These are phyloP conservation scores for Melipona bicolor DNA, from an alignment of 2,888 invertebrate species.

Conservation along the genomic window DNA sequence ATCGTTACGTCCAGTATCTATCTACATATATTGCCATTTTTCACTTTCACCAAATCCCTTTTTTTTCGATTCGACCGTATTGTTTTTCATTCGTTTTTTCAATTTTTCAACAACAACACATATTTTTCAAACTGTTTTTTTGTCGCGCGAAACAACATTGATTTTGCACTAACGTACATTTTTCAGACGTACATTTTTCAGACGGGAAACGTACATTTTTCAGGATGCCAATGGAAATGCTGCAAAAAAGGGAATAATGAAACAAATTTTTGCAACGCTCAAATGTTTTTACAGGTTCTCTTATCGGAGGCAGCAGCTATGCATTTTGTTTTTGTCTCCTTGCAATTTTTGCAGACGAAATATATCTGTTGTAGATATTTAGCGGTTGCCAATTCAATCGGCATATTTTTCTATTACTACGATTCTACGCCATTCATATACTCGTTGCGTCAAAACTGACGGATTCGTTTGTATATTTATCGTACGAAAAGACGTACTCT, in stretches of 20 bases:
- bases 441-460: background rate
- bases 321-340: slow-evolving; percentile 6
- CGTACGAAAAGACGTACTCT: background rate
- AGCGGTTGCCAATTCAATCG: too few species aligned
- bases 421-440: background rate
- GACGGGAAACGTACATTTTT: slow-evolving; percentile 22
- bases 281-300: slow-evolving; percentile 51
- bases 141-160: background rate
- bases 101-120: background rate
- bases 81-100: too few species aligned
- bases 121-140: slow-evolving; percentile 10
- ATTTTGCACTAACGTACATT: slow-evolving; percentile 16
- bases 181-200: slow-evolving; percentile 46
- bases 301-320: background rate
- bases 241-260: background rate
- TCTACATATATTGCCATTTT: too few species aligned
- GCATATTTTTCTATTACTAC: background rate
- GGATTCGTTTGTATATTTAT: slow-evolving; percentile 13
- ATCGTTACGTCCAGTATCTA: background rate
- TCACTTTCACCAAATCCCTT: too few species aligned
- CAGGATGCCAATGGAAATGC: slow-evolving; percentile 1
- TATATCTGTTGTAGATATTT: background rate
- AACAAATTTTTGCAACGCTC: slow-evolving; percentile 43
- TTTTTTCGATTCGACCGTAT: background rate
- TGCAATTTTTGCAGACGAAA: background rate